phyloP scores from a whole-genome alignment of 1,140 invertebrate genomes.

The Drosophila persimilis region DNA sequence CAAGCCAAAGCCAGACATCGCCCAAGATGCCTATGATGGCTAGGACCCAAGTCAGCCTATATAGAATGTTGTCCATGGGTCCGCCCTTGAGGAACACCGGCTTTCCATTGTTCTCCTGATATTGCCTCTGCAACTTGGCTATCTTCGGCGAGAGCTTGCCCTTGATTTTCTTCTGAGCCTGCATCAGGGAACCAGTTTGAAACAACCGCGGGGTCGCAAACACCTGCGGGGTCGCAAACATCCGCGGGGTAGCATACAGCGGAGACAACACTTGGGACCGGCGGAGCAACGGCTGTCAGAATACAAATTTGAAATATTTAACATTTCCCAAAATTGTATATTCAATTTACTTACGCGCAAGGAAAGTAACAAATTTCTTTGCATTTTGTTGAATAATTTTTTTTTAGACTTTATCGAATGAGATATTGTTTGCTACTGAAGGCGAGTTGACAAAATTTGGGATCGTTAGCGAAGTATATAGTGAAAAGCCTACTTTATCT shows the following conservation, averaged over 20 bases:
- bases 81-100: conserved; percentile 87
- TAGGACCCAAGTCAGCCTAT: conserved; percentile 82
- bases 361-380: conserved; percentile 34
- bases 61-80: conserved; percentile 84
- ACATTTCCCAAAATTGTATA: background rate
- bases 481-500: background rate
- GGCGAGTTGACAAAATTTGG: background rate
- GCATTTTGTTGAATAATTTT: conserved; percentile 46
- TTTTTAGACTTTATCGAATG: conserved; percentile 2
- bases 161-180: background rate
- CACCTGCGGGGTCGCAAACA: background rate
- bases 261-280: background rate
- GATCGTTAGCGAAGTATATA: background rate
- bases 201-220: background rate
- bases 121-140: conserved; percentile 83
- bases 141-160: conserved; percentile 53
- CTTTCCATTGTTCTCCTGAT: conserved; percentile 84
- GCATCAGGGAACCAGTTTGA: conserved; percentile 5
- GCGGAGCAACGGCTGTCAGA: conserved; percentile 37
- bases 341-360: conserved; percentile 43
- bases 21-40: conserved; percentile 81
- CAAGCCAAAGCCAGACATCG: conserved; percentile 35
- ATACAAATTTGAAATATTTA: background rate
- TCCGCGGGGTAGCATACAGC: background rate
- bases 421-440: conserved; percentile 22